A percentile compares a stretch with the other conserved stretches of the same genome.
phyloP scores from a whole-genome alignment of 2,888 invertebrate genomes.

The Cephus spinipes region DNA sequence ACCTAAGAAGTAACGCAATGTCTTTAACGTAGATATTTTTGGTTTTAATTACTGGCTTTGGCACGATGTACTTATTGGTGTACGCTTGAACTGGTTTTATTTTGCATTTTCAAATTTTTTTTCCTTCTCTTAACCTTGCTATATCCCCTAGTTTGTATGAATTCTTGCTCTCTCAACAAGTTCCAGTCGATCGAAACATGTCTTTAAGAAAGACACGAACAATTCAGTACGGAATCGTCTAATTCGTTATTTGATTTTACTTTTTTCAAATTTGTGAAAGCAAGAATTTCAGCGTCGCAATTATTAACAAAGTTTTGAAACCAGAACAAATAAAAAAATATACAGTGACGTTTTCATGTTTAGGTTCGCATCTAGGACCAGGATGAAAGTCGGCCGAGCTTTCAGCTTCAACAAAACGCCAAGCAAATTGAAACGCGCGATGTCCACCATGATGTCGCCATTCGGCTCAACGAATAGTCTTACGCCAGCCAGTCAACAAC shows the following conservation, averaged over 20 bases:
- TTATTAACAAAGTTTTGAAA: background rate
- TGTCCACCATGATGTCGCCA: slow-evolving; percentile 94
- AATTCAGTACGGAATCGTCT: background rate
- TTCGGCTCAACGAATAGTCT: slow-evolving; percentile 87
- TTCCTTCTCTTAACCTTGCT: slow-evolving; percentile 29
- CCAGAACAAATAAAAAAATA: background rate
- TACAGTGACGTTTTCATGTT: slow-evolving; percentile 20
- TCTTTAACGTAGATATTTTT: slow-evolving; percentile 4
- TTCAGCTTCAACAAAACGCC: slow-evolving; percentile 97
- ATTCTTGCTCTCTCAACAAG: slow-evolving; percentile 34
- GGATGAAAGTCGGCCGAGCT: slow-evolving; percentile 91
- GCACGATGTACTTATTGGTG: background rate
- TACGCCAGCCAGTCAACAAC: slow-evolving; percentile 81
- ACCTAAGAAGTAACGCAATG: background rate
- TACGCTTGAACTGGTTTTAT: slow-evolving; percentile 40
- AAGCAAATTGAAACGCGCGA: slow-evolving; percentile 90
- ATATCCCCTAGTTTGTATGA: slow-evolving; percentile 34
- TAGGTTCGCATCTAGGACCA: slow-evolving; percentile 82
- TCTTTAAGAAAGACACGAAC: background rate
- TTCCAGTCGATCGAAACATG: slow-evolving; percentile 6
- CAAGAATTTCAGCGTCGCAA: background rate
- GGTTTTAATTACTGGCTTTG: slow-evolving; percentile 12
- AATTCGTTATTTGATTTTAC: background rate
- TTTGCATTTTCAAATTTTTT: slow-evolving; percentile 12
- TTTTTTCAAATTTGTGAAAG: background rate